Conservation (phyloP, 2,888 invertebrate species). For the Apodemia mormo region DNA sequence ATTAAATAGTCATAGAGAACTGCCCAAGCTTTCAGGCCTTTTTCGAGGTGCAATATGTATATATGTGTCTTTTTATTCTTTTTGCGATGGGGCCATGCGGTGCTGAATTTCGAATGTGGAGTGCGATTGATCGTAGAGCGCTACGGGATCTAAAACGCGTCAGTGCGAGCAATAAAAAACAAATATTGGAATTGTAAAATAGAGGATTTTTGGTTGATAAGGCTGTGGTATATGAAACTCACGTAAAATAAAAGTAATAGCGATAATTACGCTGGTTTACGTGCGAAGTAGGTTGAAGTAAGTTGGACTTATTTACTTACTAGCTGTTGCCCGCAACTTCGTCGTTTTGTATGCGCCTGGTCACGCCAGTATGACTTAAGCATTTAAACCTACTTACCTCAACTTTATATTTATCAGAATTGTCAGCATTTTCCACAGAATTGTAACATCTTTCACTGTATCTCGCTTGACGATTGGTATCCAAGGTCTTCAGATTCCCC, state of each 20-base stretch:
- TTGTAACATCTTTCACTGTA: conserved; percentile 66
- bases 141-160: conserved; percentile 1
- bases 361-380: too few relatives aligned
- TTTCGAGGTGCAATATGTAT: too few relatives aligned
- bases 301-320: too few relatives aligned
- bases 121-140: background rate
- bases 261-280: too few relatives aligned
- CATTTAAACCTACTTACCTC: conserved; percentile 47
- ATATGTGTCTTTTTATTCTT: too few relatives aligned
- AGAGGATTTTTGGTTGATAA: background rate
- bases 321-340: too few relatives aligned
- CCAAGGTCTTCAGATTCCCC: conserved; percentile 64
- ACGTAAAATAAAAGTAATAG: too few relatives aligned
- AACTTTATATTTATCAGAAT: conserved; percentile 56
- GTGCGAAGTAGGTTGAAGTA: too few relatives aligned
- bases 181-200: conserved; percentile 4
- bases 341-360: too few relatives aligned
- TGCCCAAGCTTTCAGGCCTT: too few relatives aligned
- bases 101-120: conserved; percentile 4
- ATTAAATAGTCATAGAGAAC: too few relatives aligned
- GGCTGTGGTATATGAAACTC: background rate
- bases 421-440: conserved; percentile 67
- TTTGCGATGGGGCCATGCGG: background rate
- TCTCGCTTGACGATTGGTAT: conserved; percentile 51
- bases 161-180: background rate